These are phyloP conservation scores for Spinibarbus caldwelli DNA, from an alignment of 2,797 vertebrate species.

Conservation along the genomic window DNA sequence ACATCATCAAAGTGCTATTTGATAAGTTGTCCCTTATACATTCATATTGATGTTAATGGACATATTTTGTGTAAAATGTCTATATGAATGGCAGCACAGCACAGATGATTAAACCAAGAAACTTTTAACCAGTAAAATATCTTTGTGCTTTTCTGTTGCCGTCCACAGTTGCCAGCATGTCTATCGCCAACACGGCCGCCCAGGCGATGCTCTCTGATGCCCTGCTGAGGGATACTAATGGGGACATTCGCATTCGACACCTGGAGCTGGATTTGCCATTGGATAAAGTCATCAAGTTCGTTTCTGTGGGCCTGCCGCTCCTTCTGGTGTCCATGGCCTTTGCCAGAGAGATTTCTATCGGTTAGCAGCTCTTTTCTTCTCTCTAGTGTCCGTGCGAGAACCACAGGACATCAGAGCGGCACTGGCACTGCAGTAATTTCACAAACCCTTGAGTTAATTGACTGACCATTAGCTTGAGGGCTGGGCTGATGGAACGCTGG, in stretches of 20 bases:
- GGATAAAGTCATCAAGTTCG: conserved; percentile 90
- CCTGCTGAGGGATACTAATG: conserved; percentile 80
- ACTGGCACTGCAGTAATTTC: conserved; percentile 34
- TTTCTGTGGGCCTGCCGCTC: conserved; percentile 91
- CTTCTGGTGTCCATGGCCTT: conserved; percentile 91
- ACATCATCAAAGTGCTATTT: not conserved
- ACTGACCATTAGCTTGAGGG: conserved; percentile 41
- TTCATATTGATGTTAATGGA: not conserved
- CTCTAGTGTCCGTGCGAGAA: not conserved
- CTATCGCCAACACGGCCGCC: conserved; percentile 87
- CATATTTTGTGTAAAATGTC: not conserved
- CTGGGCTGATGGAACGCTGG: not conserved
- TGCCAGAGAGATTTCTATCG: conserved; percentile 89
- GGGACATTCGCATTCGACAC: conserved; percentile 74
- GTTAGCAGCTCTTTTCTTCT: conserved; percentile 71
- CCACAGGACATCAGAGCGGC: conserved; percentile 1
- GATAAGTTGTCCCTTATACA: not conserved
- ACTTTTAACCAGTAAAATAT: conserved; percentile 1
- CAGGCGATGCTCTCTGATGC: conserved; percentile 95
- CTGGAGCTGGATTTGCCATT: conserved; percentile 91
- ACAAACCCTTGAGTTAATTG: conserved; percentile 34
- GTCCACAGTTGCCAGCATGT: conserved; percentile 87
- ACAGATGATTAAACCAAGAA: not conserved
- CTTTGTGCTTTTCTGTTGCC: conserved; percentile 42
- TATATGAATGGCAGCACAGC: not conserved